phyloP scores from a whole-genome alignment of 2,113 vertebrate species.

The Chaetops frenatus region DNA sequence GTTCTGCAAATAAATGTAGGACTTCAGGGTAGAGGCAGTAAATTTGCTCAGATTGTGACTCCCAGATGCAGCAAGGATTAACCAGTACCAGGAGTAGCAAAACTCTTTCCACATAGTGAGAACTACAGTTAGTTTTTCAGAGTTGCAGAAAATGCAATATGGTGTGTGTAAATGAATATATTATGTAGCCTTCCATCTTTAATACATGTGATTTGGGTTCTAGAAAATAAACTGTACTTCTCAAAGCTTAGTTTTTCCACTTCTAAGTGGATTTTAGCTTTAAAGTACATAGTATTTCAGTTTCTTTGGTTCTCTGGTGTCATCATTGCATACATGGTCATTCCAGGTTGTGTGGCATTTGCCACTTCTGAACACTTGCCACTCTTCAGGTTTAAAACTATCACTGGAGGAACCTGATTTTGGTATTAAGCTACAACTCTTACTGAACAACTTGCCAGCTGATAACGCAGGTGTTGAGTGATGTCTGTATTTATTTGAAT shows the following conservation, averaged over 20 bases:
- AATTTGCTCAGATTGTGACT: not conserved
- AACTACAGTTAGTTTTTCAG: not conserved
- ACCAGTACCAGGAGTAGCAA: not conserved
- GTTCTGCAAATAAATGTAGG: not conserved
- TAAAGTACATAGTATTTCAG: not conserved
- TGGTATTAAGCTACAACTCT: not conserved
- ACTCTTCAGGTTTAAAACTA: not conserved
- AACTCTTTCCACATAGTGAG: not conserved
- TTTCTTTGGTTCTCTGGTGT: not conserved
- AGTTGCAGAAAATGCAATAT: not conserved
- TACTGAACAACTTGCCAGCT: not conserved
- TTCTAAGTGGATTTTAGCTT: not conserved
- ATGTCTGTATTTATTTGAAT: not conserved
- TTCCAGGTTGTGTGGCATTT: not conserved
- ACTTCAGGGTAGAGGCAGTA: not conserved
- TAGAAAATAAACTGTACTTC: not conserved
- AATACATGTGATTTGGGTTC: not conserved
- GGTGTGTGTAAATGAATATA: not conserved
- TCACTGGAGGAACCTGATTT: not conserved
- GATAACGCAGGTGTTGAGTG: not conserved
- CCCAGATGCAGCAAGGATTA: not conserved
- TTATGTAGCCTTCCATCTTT: not conserved
- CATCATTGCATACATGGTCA: not conserved
- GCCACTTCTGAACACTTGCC: not conserved
- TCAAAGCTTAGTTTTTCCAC: not conserved